Percentiles rank a stretch among this genome's conserved stretches.
phyloP scores from a whole-genome alignment of 2,888 invertebrate genomes.

The Horisme vitalbata region DNA sequence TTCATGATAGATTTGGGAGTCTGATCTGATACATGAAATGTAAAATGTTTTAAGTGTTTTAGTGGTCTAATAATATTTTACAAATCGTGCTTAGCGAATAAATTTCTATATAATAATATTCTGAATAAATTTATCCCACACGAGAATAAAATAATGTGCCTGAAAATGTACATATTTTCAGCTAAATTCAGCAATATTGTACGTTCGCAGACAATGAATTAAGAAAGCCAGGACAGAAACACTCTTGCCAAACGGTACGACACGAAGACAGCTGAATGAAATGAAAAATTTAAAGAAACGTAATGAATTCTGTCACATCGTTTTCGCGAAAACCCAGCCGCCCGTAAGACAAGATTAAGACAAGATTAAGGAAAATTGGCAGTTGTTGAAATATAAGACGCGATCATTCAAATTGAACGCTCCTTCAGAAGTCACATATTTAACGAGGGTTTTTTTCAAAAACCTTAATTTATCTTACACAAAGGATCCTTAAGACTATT shows the following conservation, averaged over 20 bases:
- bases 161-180: conserved; percentile 13
- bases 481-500: conserved; percentile 19
- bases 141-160: conserved; percentile 5
- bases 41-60: too few relatives aligned
- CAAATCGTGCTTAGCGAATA: too few relatives aligned
- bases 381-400: conserved; percentile 52
- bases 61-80: too few relatives aligned
- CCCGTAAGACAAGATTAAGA: conserved; percentile 65
- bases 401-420: conserved; percentile 49
- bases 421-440: conserved; percentile 27
- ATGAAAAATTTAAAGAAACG: conserved; percentile 37
- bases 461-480: conserved; percentile 12
- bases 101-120: too few relatives aligned
- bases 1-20: too few relatives aligned
- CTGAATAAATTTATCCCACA: background rate
- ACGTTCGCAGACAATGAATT: conserved; percentile 25
- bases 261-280: conserved; percentile 35
- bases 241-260: conserved; percentile 31
- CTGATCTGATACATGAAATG: too few relatives aligned
- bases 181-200: conserved; percentile 21
- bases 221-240: conserved; percentile 28
- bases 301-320: conserved; percentile 50
- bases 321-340: conserved; percentile 52
- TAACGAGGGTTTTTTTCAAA: conserved; percentile 15
- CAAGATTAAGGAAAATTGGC: conserved; percentile 63